Evolutionary conservation across 53 echinoderm and acorn worm species (phyloP).

Genomic region (Antedon mediterranea): DNA sequence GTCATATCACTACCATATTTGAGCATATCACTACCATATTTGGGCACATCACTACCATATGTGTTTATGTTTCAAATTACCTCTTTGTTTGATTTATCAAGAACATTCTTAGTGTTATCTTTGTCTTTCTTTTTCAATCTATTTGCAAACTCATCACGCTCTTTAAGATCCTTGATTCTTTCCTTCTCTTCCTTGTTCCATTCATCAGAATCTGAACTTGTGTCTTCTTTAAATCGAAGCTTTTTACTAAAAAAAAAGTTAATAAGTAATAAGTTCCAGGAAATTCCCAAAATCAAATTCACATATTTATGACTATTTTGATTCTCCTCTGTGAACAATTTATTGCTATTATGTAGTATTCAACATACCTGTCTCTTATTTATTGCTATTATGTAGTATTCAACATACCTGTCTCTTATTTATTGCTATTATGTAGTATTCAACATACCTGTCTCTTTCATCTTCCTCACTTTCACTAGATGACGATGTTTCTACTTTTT

Average conservation of each 20-base stretch:
- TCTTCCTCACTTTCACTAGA: neutral
- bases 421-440: no score
- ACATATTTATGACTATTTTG: no score
- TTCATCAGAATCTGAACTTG: constrained; percentile 43
- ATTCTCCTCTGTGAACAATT: no score
- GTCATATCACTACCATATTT: no score
- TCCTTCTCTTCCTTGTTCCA: constrained; percentile 67
- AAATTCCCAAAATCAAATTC: no score
- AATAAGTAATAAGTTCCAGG: no score
- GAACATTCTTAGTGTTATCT: constrained; percentile 58
- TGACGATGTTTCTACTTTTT: neutral
- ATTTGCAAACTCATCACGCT: constrained; percentile 83
- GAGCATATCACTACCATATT: no score
- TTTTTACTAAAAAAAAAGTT: neutral
- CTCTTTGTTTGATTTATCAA: constrained; percentile 73
- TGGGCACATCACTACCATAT: no score
- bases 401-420: neutral
- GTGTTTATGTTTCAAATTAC: constrained; percentile 6
- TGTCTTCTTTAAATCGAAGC: constrained; percentile 2
- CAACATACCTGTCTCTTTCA: neutral
- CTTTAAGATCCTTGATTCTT: constrained; percentile 51
- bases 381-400: no score
- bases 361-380: neutral
- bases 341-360: no score
- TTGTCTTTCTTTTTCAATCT: constrained; percentile 61